Conservation (phyloP, 2,113 vertebrate species). For the human region DNA sequence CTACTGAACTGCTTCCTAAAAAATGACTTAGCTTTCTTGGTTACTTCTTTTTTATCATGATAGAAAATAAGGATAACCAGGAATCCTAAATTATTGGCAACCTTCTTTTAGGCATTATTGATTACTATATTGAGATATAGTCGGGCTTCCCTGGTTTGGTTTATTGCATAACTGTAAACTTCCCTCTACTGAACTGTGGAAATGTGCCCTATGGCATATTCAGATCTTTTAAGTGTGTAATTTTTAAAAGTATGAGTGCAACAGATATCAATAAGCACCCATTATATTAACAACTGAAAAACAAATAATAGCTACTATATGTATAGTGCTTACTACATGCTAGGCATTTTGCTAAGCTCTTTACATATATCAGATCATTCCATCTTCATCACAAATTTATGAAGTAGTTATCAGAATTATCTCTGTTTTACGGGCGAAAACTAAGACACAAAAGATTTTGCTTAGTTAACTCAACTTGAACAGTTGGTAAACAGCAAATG, state of each 20-base stretch:
- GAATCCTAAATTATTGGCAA: background rate
- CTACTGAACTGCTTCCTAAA: background rate
- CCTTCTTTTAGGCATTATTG: background rate
- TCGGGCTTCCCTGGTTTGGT: background rate
- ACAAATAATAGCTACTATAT: background rate
- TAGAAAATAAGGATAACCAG: background rate
- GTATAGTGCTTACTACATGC: background rate
- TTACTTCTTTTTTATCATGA: background rate
- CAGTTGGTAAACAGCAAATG: background rate
- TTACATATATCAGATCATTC: background rate
- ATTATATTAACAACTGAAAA: background rate
- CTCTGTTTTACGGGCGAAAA: background rate
- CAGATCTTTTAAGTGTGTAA: background rate
- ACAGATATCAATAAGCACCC: background rate
- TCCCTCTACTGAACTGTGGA: background rate
- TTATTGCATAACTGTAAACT: background rate
- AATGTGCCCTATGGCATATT: background rate
- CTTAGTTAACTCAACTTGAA: background rate
- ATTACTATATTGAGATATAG: background rate
- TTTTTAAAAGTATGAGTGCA: background rate
- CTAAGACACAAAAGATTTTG: background rate
- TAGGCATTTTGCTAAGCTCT: background rate
- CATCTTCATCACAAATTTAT: background rate
- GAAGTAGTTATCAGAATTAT: background rate
- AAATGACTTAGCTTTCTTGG: background rate